Percentiles rank a stretch among this genome's conserved stretches.
Conservation (phyloP, 2,888 invertebrate genomes). For the Diplazon laetatorius region DNA sequence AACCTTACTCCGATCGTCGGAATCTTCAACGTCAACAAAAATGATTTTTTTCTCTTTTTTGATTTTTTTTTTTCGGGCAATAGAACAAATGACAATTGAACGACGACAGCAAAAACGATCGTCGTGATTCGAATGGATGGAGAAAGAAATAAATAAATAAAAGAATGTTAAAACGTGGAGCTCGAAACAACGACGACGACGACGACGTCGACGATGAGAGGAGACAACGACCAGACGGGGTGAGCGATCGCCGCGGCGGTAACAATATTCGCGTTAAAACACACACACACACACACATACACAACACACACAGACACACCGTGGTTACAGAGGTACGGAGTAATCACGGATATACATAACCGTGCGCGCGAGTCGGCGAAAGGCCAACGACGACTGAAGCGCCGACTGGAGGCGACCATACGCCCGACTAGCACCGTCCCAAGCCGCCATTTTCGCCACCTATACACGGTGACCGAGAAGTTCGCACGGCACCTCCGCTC, state of each 20-base stretch:
- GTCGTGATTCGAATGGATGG: too few relatives aligned
- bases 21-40: too few relatives aligned
- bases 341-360: constrained; percentile 31
- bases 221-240: constrained; percentile 64
- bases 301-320: too few relatives aligned
- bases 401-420: constrained; percentile 67
- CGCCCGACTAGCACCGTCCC: not conserved
- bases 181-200: too few relatives aligned
- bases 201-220: constrained; percentile 61
- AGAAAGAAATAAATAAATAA: too few relatives aligned
- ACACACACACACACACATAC: not conserved
- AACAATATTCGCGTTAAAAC: constrained; percentile 50
- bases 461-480: constrained; percentile 24
- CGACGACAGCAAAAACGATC: not conserved
- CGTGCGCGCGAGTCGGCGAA: constrained; percentile 66
- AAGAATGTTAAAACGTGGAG: too few relatives aligned
- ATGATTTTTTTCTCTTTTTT: too few relatives aligned
- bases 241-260: constrained; percentile 63
- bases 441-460: constrained; percentile 42
- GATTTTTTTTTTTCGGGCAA: too few relatives aligned
- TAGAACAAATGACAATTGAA: too few relatives aligned
- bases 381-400: constrained; percentile 71
- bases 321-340: constrained; percentile 45
- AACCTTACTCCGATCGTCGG: too few relatives aligned
- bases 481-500: not conserved